Conservation (phyloP, 2,113 vertebrate genomes). For the Nerophis ophidion region DNA sequence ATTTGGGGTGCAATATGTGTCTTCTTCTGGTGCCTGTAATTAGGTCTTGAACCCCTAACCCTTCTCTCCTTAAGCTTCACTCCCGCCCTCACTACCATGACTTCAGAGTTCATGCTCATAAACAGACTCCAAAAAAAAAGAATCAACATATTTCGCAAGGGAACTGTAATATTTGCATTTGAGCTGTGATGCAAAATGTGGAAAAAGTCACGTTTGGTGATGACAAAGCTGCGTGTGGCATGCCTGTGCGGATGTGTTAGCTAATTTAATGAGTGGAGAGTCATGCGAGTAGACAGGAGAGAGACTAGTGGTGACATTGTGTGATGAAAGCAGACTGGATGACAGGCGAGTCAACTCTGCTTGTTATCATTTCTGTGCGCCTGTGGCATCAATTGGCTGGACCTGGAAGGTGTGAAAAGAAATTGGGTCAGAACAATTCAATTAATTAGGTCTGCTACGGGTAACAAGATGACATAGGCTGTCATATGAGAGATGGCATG, state of each 20-base stretch:
- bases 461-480: conserved; percentile 51
- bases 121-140: no score
- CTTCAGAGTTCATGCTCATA: no score
- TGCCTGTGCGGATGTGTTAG: conserved; percentile 1
- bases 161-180: no score
- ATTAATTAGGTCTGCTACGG: conserved; percentile 60
- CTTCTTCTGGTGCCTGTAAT: no score
- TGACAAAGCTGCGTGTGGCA: conserved; percentile 50
- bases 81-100: no score
- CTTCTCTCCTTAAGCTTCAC: no score
- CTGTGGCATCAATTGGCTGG: conserved; percentile 51
- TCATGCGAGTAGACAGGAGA: conserved; percentile 27
- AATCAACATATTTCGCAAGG: no score
- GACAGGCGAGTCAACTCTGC: conserved; percentile 23
- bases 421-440: conserved; percentile 37
- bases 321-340: conserved; percentile 30
- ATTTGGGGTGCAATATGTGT: no score
- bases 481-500: conserved; percentile 41
- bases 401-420: conserved; percentile 50
- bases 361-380: conserved; percentile 37
- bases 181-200: conserved; percentile 5
- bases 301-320: conserved; percentile 25
- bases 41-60: no score
- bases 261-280: conserved; percentile 36
- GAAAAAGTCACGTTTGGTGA: conserved; percentile 23